A percentile compares a stretch with the other conserved stretches of the same genome.
Conservation (phyloP, 2,113 vertebrate species). For the Pachyramphus minor region DNA sequence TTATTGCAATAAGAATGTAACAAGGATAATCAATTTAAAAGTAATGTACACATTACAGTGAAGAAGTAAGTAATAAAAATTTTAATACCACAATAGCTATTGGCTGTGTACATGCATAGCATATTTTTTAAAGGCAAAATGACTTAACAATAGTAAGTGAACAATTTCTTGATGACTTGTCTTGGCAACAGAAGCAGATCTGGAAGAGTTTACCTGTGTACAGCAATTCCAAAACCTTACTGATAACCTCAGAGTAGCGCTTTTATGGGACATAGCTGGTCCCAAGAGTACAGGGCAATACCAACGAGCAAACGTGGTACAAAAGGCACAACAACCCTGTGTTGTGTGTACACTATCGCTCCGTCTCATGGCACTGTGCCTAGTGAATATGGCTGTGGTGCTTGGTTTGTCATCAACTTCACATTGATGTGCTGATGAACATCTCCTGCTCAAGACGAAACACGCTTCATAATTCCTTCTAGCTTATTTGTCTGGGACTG, state of each 20-base stretch:
- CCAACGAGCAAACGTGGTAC: background rate
- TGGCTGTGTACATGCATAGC: background rate
- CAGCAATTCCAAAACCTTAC: background rate
- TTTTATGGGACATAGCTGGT: background rate
- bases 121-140: background rate
- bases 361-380: background rate
- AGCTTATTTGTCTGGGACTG: background rate
- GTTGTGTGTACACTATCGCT: background rate
- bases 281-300: background rate
- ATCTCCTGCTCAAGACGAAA: background rate
- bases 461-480: rapidly evolving
- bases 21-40: background rate
- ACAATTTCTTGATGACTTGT: background rate
- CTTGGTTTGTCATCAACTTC: background rate
- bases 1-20: background rate
- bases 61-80: background rate
- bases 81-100: background rate
- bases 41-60: background rate
- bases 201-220: background rate
- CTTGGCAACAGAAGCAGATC: background rate
- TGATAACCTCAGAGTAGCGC: background rate
- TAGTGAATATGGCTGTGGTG: rapidly evolving
- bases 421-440: no score
- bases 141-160: background rate
- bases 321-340: rapidly evolving